Base-by-base conservation (phyloP, 2,113 vertebrate genomes). In the Gasterosteus aculeatus region DNA sequence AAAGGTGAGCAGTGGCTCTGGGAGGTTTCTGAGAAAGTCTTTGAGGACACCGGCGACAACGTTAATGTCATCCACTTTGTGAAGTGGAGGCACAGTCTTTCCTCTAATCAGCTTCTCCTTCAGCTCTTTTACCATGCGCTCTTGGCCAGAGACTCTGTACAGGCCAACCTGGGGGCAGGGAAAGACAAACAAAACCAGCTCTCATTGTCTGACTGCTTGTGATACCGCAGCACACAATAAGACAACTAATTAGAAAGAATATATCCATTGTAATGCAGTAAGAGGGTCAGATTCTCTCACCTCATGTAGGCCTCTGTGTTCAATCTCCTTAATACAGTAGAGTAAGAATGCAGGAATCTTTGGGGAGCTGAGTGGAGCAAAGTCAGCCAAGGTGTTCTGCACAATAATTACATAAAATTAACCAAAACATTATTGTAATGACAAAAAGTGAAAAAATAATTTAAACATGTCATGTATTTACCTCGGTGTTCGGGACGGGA, bases 241-340 rank as follows among this genome's bases (percentile, higher is more conserved):
- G 56, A 75, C 51, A 10, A 61, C 60, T 51, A 74, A 78, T 77
- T 56, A 58, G 38, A 69, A 5, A 59, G 29, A 77, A 60, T 38
- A n/a, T 6, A 72, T 78, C 47, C n/a, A 3, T 22, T 49, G 15
- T 69, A 60, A 78, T 54, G 61, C 60, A 8, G 22, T 38, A 60
- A 74, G 74, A 47, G 6, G 62, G 69, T 70, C 39, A 49, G 7
- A 75, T 8, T 10, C 18, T 15, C 69, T 88, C 44, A 98, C 97
- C 96, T 98, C 97, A 3, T 84, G 92, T 56, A 98, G 91, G 7
- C 97, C 97, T 89, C 97, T 92, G 69, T 94, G 95, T 77, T 98
- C 96, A 11, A 98, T 98, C 91, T 98, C 97, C 86, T 95, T 97
- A 78, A 98, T 94, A 18, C 97, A 98, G 85, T 95, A 95, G 86